Percentiles rank a stretch among this genome's conserved stretches.
phyloP scores from a whole-genome alignment of 2,797 vertebrate genomes.

The Rhinoraja longicauda region DNA sequence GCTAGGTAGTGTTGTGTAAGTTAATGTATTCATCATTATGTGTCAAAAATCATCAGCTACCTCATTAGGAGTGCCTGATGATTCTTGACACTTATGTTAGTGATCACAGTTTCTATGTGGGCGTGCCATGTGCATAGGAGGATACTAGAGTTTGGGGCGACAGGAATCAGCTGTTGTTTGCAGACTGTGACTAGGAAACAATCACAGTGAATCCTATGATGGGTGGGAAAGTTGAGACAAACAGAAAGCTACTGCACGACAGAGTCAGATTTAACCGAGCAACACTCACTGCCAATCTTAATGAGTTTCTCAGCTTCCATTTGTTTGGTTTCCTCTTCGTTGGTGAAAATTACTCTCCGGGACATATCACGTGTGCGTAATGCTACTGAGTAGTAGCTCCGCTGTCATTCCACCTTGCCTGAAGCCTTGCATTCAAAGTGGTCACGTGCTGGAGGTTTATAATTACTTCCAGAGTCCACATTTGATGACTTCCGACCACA shows the following conservation, averaged over 20 bases:
- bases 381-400: background rate
- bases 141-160: background rate
- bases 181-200: slow-evolving; percentile 19
- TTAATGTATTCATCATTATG: slow-evolving; percentile 39
- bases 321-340: slow-evolving; percentile 1
- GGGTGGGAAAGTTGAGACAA: background rate
- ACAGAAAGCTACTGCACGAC: background rate
- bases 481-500: background rate
- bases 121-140: background rate
- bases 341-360: slow-evolving; percentile 4
- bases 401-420: background rate
- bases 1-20: slow-evolving; percentile 7
- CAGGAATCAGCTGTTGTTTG: background rate
- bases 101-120: slow-evolving; percentile 31
- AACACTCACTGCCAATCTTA: background rate
- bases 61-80: slow-evolving; percentile 20
- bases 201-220: slow-evolving; percentile 20
- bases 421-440: background rate
- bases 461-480: background rate
- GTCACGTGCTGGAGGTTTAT: background rate
- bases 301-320: background rate
- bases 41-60: slow-evolving; percentile 34
- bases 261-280: background rate
- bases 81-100: slow-evolving; percentile 20
- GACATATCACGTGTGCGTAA: background rate